Percentiles rank a stretch among this genome's conserved stretches.
Conservation (phyloP, 2,888 invertebrate genomes). For the Tetanocera ferruginea region DNA sequence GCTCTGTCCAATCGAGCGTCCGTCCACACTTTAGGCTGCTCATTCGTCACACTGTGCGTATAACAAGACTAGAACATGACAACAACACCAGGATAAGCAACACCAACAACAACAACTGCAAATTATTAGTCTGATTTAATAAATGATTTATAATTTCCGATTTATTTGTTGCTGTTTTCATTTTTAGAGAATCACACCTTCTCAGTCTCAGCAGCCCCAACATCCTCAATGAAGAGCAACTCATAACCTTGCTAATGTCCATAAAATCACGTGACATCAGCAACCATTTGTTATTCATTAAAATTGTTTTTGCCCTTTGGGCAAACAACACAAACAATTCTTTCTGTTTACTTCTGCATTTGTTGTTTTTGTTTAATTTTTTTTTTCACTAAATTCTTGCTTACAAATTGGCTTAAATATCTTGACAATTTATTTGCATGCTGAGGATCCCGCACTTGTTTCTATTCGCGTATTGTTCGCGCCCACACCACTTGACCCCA, state of each 20-base stretch:
- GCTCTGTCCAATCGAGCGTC: neutral
- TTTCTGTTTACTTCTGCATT: neutral
- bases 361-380: neutral
- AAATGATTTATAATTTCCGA: constrained; percentile 30
- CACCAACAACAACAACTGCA: neutral
- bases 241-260: neutral
- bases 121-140: constrained; percentile 23
- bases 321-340: neutral
- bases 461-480: neutral
- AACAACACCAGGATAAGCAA: neutral
- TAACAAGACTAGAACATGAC: neutral
- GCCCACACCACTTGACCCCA: constrained; percentile 9
- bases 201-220: neutral
- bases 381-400: neutral
- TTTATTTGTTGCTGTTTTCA: constrained; percentile 11
- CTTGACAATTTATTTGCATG: constrained; percentile 25
- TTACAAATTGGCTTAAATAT: constrained; percentile 29
- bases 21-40: neutral
- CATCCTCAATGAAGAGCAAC: neutral
- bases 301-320: constrained; percentile 6
- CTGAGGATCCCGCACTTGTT: neutral
- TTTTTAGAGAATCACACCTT: neutral
- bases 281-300: constrained; percentile 24
- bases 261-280: constrained; percentile 35
- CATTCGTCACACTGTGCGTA: neutral